Conservation (phyloP, 2,888 invertebrate species). For the Matsumyia berberina region DNA sequence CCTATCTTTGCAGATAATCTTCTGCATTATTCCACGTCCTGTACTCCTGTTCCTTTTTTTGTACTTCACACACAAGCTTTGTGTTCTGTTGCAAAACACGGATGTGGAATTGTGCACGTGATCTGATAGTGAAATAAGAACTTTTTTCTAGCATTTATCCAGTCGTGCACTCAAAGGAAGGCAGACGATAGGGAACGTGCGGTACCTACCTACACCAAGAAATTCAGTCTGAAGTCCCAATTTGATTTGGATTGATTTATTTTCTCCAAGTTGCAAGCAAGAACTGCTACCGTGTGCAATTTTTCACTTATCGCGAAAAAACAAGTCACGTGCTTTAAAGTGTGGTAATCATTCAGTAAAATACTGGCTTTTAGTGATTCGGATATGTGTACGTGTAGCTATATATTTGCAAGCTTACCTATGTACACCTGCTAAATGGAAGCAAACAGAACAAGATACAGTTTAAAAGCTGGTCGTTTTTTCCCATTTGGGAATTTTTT, state of each 20-base stretch:
- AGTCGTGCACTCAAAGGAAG: conserved; percentile 69
- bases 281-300: conserved; percentile 68
- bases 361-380: conserved; percentile 58
- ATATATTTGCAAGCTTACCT: not conserved
- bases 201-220: conserved; percentile 62
- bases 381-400: conserved; percentile 4
- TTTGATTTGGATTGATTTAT: conserved; percentile 76
- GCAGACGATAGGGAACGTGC: conserved; percentile 63
- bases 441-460: not conserved
- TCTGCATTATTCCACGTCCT: conserved; percentile 74
- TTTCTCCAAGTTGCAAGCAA: conserved; percentile 66
- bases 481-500: not conserved
- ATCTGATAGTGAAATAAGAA: conserved; percentile 76
- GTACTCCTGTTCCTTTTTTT: conserved; percentile 65
- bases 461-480: not conserved
- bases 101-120: conserved; percentile 76
- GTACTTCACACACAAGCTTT: conserved; percentile 68
- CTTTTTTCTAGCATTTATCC: conserved; percentile 73
- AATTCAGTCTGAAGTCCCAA: conserved; percentile 68
- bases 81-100: conserved; percentile 74
- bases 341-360: conserved; percentile 72
- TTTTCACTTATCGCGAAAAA: conserved; percentile 74
- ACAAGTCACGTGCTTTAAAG: conserved; percentile 75
- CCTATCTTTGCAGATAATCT: conserved; percentile 73
- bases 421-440: not conserved